Evolutionary conservation across 2,113 vertebrate genomes (phyloP).

Genomic region (Heptranchias perlo): DNA sequence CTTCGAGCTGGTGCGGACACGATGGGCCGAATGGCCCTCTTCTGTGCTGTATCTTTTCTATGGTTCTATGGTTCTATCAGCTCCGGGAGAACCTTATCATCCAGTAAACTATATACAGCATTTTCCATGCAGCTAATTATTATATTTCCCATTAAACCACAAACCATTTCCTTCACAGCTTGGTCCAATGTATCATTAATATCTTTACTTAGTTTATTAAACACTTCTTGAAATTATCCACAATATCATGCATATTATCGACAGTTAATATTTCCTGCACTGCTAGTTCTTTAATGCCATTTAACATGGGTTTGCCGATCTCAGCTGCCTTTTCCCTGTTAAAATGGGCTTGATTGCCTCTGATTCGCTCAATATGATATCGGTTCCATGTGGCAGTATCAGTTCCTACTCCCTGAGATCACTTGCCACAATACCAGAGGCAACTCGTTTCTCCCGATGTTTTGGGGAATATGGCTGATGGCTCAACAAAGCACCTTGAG

Average conservation of each 20-base stretch:
- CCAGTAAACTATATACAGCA: not conserved
- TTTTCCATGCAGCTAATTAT: not conserved
- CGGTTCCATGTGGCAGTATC: not conserved
- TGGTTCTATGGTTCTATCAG: too few species aligned
- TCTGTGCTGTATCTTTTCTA: too few species aligned
- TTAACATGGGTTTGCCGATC: not conserved
- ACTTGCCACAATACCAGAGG: not conserved
- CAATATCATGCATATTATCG: not conserved
- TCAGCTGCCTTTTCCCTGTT: not conserved
- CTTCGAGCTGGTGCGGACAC: too few species aligned
- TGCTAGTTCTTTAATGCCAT: not conserved
- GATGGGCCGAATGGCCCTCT: too few species aligned
- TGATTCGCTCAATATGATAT: not conserved
- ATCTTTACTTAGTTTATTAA: too few species aligned
- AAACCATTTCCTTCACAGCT: not conserved
- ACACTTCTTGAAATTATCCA: too few species aligned
- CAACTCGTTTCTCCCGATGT: not conserved
- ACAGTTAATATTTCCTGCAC: not conserved
- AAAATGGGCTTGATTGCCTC: not conserved
- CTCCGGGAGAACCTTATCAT: not conserved
- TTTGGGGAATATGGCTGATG: too few species aligned
- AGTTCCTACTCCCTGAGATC: not conserved
- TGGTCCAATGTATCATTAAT: too few species aligned
- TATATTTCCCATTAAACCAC: not conserved
- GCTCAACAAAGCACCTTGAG: not conserved